Evolutionary conservation across 2,888 invertebrate species (phyloP).

Genomic region (Parapristionchus giblindavisi): DNA sequence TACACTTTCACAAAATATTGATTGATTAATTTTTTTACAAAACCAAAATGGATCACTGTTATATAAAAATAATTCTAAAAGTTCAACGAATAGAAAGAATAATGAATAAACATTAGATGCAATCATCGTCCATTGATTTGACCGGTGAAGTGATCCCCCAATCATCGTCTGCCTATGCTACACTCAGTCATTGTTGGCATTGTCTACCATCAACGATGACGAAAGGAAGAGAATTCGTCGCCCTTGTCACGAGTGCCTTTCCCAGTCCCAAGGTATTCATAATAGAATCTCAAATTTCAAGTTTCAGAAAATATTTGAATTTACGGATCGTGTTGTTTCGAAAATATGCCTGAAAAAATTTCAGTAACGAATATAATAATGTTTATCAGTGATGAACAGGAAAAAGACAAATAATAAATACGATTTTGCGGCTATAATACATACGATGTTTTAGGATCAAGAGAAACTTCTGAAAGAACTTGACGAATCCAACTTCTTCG

Average conservation of each 20-base stretch:
- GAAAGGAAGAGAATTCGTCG: slow-evolving; percentile 77
- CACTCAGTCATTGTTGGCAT: slow-evolving; percentile 88
- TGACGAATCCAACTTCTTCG: slow-evolving; percentile 86
- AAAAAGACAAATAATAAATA: too few relatives aligned
- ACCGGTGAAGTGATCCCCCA: slow-evolving; percentile 71
- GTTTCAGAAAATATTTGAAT: not conserved
- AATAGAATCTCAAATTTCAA: not conserved
- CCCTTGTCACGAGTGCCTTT: slow-evolving; percentile 91
- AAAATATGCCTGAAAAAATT: not conserved
- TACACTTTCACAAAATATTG: too few relatives aligned
- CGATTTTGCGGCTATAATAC: too few relatives aligned
- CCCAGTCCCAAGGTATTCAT: slow-evolving; percentile 82
- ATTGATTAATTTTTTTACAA: too few relatives aligned
- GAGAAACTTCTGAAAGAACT: slow-evolving; percentile 86
- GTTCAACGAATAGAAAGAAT: too few relatives aligned
- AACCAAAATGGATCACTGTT: too few relatives aligned
- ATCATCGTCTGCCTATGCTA: slow-evolving; percentile 70
- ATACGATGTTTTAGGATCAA: slow-evolving; percentile 84
- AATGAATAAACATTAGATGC: too few relatives aligned
- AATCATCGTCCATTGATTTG: slow-evolving; percentile 64
- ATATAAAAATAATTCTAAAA: too few relatives aligned
- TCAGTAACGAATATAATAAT: not conserved
- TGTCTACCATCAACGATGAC: slow-evolving; percentile 86
- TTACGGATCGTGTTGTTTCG: not conserved
- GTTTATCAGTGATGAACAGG: too few relatives aligned